Conservation (phyloP, 2,113 vertebrate genomes). For the Hemicordylus capensis region DNA sequence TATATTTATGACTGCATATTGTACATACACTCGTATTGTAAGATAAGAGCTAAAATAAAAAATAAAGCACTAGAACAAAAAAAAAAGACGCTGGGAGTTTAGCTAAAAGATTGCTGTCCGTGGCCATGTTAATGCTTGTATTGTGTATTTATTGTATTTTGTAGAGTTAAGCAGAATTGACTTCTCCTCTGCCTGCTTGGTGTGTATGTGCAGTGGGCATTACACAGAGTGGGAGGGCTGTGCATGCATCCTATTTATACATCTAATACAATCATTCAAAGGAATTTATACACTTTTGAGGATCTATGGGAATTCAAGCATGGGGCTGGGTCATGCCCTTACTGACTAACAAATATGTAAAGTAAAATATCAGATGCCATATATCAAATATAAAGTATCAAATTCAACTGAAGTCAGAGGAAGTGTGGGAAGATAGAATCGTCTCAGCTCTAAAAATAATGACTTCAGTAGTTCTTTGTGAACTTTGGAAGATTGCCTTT, state of each 20-base stretch:
- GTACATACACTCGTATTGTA: no score
- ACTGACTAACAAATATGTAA: not conserved
- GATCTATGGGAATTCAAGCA: not conserved
- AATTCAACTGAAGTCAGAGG: not conserved
- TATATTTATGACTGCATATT: no score
- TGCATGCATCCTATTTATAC: not conserved
- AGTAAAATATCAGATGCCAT: not conserved
- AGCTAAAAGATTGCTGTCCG: no score
- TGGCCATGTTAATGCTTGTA: no score
- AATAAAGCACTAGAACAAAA: no score
- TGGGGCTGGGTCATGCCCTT: not conserved
- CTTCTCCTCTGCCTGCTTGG: not conserved
- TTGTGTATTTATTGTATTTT: no score
- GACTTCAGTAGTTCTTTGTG: not conserved
- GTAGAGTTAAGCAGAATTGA: not conserved
- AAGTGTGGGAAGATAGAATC: not conserved
- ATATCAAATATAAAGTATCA: not conserved
- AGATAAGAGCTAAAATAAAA: no score
- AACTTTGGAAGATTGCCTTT: not conserved
- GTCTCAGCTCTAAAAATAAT: not conserved
- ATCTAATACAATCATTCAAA: no score
- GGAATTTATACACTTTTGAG: not conserved
- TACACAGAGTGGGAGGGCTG: not conserved
- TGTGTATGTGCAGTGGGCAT: not conserved
- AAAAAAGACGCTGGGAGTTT: no score